Conservation (phyloP, 2,888 invertebrate genomes). For the Mayetiola destructor region DNA sequence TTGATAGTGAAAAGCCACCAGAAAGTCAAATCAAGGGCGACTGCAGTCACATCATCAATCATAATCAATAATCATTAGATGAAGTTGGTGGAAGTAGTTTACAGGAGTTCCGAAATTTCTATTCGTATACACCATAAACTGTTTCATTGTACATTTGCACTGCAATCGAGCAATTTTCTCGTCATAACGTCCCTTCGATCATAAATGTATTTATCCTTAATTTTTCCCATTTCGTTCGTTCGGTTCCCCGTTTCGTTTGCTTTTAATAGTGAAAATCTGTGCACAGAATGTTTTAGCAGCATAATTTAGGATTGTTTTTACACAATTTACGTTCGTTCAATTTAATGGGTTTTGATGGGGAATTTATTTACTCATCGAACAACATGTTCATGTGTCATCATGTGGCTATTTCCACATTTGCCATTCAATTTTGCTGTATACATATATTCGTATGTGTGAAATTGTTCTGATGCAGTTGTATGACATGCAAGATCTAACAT, state of each 20-base stretch:
- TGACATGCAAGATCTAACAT: conserved; percentile 1
- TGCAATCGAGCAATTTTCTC: not conserved
- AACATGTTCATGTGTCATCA: conserved; percentile 4
- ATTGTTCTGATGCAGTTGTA: not conserved
- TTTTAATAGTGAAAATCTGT: too few relatives aligned
- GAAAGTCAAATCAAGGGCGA: conserved; percentile 10
- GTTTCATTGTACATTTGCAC: not conserved
- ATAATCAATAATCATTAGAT: conserved; percentile 14
- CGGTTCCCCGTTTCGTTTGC: not conserved
- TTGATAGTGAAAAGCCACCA: not conserved
- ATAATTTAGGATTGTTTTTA: too few relatives aligned
- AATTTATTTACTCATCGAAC: not conserved
- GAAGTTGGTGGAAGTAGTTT: too few relatives aligned
- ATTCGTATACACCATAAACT: too few relatives aligned
- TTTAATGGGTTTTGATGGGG: not conserved
- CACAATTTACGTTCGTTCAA: not conserved
- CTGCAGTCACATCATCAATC: conserved; percentile 13
- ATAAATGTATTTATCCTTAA: not conserved
- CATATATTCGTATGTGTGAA: too few relatives aligned
- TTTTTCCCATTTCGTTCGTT: not conserved
- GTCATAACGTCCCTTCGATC: not conserved
- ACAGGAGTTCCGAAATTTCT: too few relatives aligned
- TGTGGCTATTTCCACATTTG: not conserved
- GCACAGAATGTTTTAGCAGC: too few relatives aligned
- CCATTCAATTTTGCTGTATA: too few relatives aligned